These are phyloP conservation scores for Luidia sarsii DNA, from an alignment of 53 echinoderm and acorn worm species.

Conservation along the genomic window DNA sequence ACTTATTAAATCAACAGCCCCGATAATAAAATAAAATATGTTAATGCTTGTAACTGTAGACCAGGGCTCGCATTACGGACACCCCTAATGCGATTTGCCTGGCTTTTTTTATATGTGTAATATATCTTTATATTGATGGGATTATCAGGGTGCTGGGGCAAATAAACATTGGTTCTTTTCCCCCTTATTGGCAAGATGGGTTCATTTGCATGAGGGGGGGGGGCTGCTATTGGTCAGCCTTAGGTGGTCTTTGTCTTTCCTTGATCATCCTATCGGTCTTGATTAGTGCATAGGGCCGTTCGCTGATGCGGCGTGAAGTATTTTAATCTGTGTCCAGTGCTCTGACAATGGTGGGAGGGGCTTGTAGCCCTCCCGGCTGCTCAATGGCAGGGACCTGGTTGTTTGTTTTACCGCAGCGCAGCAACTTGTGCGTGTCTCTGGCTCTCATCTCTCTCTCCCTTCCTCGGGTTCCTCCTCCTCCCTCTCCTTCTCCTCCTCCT, in stretches of 20 bases:
- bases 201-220: no score
- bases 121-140: slow-evolving; percentile 34
- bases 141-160: slow-evolving; percentile 5
- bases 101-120: slow-evolving; percentile 23
- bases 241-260: slow-evolving; percentile 16
- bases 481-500: no score
- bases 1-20: slow-evolving; percentile 51
- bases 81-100: slow-evolving; percentile 32
- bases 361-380: no score
- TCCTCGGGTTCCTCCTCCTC: no score
- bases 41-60: slow-evolving; percentile 39
- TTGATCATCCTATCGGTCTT: slow-evolving; percentile 16
- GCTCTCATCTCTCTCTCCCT: no score
- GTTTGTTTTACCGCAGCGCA: slow-evolving; percentile 15
- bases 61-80: slow-evolving; percentile 23
- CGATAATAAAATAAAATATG: slow-evolving; percentile 49
- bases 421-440: neutral
- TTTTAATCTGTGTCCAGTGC: slow-evolving; percentile 48
- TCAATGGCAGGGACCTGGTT: neutral
- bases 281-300: slow-evolving; percentile 35
- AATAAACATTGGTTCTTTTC: neutral
- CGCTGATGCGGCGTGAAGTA: slow-evolving; percentile 26
- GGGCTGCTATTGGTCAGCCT: slow-evolving; percentile 15
- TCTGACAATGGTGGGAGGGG: no score
- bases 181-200: slow-evolving; percentile 9